Percentiles rank a stretch among this genome's conserved stretches.
phyloP scores from a whole-genome alignment of 2,888 invertebrate genomes.

The Choreutis nemorana region DNA sequence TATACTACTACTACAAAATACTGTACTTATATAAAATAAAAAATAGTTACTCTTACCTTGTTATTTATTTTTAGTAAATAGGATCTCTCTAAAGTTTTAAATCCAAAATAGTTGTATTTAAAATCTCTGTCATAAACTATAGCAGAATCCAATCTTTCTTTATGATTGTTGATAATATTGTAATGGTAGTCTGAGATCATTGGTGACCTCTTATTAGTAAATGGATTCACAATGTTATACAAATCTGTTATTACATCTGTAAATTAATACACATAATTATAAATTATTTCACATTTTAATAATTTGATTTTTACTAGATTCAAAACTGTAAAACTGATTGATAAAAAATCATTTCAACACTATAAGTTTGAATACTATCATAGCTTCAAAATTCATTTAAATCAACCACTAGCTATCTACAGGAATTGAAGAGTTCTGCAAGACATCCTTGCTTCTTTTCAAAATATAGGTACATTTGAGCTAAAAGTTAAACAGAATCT shows the following conservation, averaged over 20 bases:
- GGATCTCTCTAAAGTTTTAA: constrained; percentile 96
- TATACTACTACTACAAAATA: no score
- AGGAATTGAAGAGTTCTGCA: no score
- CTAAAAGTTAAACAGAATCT: no score
- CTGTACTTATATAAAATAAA: background rate
- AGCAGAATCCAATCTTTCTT: constrained; percentile 91
- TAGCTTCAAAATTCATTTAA: no score
- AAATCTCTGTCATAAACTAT: constrained; percentile 98
- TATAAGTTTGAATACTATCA: no score
- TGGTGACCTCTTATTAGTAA: constrained; percentile 76
- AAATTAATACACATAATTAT: constrained; percentile 21
- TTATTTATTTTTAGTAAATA: constrained; percentile 92
- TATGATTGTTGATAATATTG: constrained; percentile 83
- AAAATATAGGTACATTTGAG: no score
- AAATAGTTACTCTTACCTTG: constrained; percentile 55
- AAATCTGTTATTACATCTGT: constrained; percentile 91
- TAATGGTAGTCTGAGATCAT: constrained; percentile 88
- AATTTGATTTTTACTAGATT: no score
- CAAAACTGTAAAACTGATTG: no score
- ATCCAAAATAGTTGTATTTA: constrained; percentile 98
- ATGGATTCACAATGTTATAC: constrained; percentile 76
- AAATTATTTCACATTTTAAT: no score
- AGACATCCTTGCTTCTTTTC: no score
- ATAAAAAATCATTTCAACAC: no score
- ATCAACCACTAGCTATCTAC: no score